phyloP scores from a whole-genome alignment of 1,140 invertebrate genomes.

The Cataglyphis hispanica region DNA sequence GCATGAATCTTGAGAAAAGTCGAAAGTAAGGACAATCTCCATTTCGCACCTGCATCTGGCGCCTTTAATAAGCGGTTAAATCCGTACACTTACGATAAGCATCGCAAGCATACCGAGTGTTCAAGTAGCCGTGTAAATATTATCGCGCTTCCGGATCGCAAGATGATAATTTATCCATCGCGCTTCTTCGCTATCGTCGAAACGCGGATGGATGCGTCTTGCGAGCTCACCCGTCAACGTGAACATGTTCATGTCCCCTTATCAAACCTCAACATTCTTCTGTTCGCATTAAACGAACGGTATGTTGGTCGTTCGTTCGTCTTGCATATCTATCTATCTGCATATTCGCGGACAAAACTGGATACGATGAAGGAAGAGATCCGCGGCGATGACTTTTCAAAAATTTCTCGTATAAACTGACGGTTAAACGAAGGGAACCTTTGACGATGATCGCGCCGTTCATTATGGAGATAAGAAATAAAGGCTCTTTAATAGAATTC shows the following conservation, averaged over 20 bases:
- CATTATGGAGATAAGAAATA: constrained; percentile 69
- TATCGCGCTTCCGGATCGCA: constrained; percentile 54
- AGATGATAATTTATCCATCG: not conserved
- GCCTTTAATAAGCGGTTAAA: constrained; percentile 52
- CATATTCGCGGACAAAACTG: not conserved
- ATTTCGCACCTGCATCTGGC: constrained; percentile 45
- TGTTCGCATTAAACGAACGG: constrained; percentile 34
- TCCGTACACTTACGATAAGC: constrained; percentile 39
- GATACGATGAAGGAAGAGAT: constrained; percentile 35
- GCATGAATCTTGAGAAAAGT: constrained; percentile 9
- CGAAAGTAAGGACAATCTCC: constrained; percentile 18
- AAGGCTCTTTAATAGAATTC: constrained; percentile 73
- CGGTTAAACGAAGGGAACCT: constrained; percentile 50
- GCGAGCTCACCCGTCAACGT: constrained; percentile 33
- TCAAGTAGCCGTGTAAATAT: constrained; percentile 54
- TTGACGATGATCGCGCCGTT: constrained; percentile 69
- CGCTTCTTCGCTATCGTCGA: constrained; percentile 19
- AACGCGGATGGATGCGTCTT: not conserved
- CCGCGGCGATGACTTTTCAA: constrained; percentile 74
- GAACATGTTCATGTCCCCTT: not conserved
- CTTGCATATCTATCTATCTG: not conserved
- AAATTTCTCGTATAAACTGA: constrained; percentile 71
- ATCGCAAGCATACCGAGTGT: constrained; percentile 42
- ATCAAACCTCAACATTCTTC: constrained; percentile 55
- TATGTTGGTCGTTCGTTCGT: constrained; percentile 57